Evolutionary conservation across 2,888 invertebrate genomes (phyloP).

Genomic region (Baronia brevicornis): DNA sequence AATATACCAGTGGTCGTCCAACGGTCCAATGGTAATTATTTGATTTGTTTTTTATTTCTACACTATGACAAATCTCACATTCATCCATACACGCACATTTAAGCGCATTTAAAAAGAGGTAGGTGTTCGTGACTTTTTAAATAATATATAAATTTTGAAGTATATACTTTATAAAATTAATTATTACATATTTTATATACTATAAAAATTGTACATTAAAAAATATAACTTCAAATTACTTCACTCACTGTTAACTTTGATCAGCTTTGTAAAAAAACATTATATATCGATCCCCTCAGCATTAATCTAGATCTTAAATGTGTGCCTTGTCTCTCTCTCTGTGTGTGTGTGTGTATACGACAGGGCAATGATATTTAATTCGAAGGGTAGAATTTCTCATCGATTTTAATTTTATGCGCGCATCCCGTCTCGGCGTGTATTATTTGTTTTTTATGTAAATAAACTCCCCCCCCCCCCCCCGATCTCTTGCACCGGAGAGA

Average conservation of each 20-base stretch:
- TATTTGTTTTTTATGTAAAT: conserved; percentile 76
- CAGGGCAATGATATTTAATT: conserved; percentile 72
- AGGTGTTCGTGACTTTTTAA: no score
- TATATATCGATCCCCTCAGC: conserved; percentile 40
- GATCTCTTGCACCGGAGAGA: conserved; percentile 61
- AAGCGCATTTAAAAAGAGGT: no score
- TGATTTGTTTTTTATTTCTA: no score
- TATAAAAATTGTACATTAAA: no score
- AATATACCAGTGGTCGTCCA: no score
- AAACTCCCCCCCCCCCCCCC: conserved; percentile 51
- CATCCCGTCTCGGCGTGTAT: conserved; percentile 66
- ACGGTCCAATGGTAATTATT: no score
- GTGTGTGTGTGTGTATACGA: conserved; percentile 40
- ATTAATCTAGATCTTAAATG: conserved; percentile 55
- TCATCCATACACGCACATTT: no score
- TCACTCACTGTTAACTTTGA: no score
- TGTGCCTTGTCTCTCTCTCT: conserved; percentile 26
- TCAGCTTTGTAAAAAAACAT: conserved; percentile 5
- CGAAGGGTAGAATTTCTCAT: conserved; percentile 72
- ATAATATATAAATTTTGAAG: conserved; percentile 14
- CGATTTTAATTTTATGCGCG: conserved; percentile 76
- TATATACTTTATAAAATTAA: conserved; percentile 2
- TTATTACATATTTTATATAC: no score
- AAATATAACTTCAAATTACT: conserved; percentile 1
- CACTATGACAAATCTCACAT: no score